phyloP scores from a whole-genome alignment of 2,797 vertebrate species.

The Rhabdomys pumilio region DNA sequence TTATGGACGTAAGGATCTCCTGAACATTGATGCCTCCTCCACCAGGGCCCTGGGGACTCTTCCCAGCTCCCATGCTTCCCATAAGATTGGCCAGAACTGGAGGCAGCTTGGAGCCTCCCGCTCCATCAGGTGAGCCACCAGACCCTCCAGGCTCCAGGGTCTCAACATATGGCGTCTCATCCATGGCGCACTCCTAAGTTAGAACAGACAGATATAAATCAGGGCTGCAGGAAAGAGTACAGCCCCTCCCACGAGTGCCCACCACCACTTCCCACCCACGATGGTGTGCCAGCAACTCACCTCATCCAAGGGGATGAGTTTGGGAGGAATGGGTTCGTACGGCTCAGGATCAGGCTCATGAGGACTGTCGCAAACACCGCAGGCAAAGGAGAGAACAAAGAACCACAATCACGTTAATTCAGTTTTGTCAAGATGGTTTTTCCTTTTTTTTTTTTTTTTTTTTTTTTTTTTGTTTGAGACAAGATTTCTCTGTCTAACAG shows the following conservation, averaged over 20 bases:
- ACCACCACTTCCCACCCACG: neutral
- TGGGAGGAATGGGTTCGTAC: slow-evolving; percentile 95
- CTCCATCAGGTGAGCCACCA: slow-evolving; percentile 89
- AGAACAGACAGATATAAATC: slow-evolving; percentile 36
- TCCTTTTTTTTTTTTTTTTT: neutral
- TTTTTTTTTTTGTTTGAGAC: neutral
- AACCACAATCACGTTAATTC: neutral
- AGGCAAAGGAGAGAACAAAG: neutral
- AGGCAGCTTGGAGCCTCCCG: slow-evolving; percentile 93
- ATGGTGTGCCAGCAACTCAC: slow-evolving; percentile 83
- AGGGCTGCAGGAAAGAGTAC: neutral
- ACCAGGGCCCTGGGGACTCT: slow-evolving; percentile 86
- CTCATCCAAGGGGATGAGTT: slow-evolving; percentile 97
- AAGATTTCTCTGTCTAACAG: neutral
- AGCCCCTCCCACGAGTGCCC: neutral
- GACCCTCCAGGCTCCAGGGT: slow-evolving; percentile 89
- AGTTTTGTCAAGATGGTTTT: neutral
- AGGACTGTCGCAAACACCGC: slow-evolving; percentile 93
- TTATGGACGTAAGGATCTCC: slow-evolving; percentile 97
- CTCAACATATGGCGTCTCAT: slow-evolving; percentile 92
- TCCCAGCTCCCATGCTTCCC: slow-evolving; percentile 93
- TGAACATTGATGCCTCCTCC: slow-evolving; percentile 94
- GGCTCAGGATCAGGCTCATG: slow-evolving; percentile 97
- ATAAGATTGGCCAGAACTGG: slow-evolving; percentile 97
- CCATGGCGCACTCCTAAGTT: slow-evolving; percentile 92